Conservation (phyloP, 2,797 vertebrate genomes). For the Sebastes kiyomatsui region DNA sequence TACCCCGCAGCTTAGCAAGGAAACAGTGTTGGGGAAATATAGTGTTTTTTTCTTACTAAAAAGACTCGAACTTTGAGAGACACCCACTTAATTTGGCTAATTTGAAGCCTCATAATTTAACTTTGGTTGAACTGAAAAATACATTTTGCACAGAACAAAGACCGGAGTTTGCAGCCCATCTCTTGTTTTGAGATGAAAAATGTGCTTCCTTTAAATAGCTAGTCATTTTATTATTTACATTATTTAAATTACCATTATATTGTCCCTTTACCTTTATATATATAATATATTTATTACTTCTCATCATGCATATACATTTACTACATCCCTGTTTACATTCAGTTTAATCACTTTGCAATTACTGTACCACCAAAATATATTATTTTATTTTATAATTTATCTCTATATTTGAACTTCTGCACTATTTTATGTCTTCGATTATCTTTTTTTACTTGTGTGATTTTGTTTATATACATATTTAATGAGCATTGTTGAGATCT, state of each 20-base stretch:
- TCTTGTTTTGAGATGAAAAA: background rate
- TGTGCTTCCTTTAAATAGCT: background rate
- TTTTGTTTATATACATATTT: background rate
- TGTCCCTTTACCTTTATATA: background rate
- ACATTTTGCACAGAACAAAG: background rate
- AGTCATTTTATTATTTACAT: background rate
- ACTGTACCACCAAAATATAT: background rate
- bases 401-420: background rate
- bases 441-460: background rate
- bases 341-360: background rate
- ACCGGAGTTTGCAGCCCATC: background rate
- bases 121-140: background rate
- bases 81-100: background rate
- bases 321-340: background rate
- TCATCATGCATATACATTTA: background rate
- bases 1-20: too few relatives aligned
- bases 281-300: background rate
- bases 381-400: background rate
- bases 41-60: accelerated
- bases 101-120: too few relatives aligned
- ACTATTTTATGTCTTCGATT: background rate
- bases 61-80: too few relatives aligned
- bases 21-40: too few relatives aligned
- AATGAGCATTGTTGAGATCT: background rate
- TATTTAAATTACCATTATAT: background rate